Conservation (phyloP, 2,888 invertebrate species). For the Zeuzera pyrina region DNA sequence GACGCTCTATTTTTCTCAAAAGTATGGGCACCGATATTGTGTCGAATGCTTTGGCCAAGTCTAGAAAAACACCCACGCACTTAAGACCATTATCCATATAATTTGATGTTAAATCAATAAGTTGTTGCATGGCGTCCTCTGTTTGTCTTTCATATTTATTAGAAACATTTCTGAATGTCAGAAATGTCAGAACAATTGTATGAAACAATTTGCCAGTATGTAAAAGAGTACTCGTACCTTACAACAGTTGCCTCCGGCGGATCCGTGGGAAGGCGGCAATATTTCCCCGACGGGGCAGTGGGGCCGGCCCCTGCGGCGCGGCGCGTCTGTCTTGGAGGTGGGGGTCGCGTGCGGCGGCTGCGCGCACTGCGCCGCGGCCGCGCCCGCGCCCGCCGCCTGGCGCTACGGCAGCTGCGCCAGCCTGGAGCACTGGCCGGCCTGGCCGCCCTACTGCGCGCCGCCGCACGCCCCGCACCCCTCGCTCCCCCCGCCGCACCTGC, state of each 20-base stretch:
- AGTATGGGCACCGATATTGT: background rate
- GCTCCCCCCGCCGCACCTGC: slow-evolving; percentile 28
- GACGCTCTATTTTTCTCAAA: background rate
- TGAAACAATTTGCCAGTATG: too few species aligned
- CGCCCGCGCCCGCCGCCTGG: slow-evolving; percentile 37
- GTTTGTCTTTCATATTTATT: too few species aligned
- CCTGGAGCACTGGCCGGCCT: slow-evolving; percentile 37
- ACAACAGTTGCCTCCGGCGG: slow-evolving; percentile 19
- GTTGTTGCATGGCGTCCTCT: too few species aligned
- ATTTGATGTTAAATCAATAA: too few species aligned
- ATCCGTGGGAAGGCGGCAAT: slow-evolving; percentile 44
- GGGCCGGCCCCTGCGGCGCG: slow-evolving; percentile 51
- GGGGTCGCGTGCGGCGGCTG: slow-evolving; percentile 25
- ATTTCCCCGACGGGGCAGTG: slow-evolving; percentile 29
- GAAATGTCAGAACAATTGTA: too few species aligned
- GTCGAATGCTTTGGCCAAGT: too few species aligned
- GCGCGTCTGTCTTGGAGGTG: slow-evolving; percentile 55
- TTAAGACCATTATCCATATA: too few species aligned
- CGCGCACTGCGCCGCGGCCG: slow-evolving; percentile 25
- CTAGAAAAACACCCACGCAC: too few species aligned
- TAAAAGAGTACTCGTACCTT: background rate
- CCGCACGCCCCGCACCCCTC: slow-evolving; percentile 22
- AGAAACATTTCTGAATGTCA: too few species aligned
- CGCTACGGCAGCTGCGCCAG: slow-evolving; percentile 62
- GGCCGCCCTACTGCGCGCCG: slow-evolving; percentile 31